phyloP scores from a whole-genome alignment of 2,888 invertebrate genomes.

The Acronicta aceris region DNA sequence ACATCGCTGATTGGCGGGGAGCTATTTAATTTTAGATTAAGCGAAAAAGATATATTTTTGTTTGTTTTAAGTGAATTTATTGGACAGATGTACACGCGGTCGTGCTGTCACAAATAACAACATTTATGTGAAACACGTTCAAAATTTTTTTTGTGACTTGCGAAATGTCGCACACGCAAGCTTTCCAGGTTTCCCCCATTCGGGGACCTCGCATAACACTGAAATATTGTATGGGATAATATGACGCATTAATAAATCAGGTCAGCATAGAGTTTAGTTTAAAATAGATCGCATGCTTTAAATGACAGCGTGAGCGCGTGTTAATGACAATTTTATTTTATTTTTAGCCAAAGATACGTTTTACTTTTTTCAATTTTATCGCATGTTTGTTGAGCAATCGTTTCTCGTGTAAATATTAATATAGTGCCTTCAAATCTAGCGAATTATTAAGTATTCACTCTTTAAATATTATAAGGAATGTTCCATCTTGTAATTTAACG shows the following conservation, averaged over 20 bases:
- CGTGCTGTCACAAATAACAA: neutral
- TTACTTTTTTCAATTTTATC: constrained; percentile 52
- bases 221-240: too few relatives aligned
- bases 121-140: neutral
- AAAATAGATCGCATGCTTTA: constrained; percentile 26
- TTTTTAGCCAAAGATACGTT: constrained; percentile 52
- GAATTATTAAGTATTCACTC: constrained; percentile 61
- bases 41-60: constrained; percentile 51
- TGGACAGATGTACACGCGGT: constrained; percentile 37
- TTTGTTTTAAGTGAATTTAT: constrained; percentile 50
- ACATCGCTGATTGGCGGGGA: neutral
- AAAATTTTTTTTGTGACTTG: too few relatives aligned
- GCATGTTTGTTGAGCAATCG: constrained; percentile 59
- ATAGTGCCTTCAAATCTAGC: constrained; percentile 65
- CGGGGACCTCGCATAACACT: too few relatives aligned
- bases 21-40: constrained; percentile 52
- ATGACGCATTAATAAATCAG: constrained; percentile 3
- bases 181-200: too few relatives aligned
- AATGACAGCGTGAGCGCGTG: constrained; percentile 24
- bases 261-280: constrained; percentile 12
- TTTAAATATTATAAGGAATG: constrained; percentile 65
- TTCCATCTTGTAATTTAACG: constrained; percentile 59
- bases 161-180: too few relatives aligned
- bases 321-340: constrained; percentile 33
- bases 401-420: constrained; percentile 65